Conservation (phyloP, 2,113 vertebrate species). For the Alectura lathami region DNA sequence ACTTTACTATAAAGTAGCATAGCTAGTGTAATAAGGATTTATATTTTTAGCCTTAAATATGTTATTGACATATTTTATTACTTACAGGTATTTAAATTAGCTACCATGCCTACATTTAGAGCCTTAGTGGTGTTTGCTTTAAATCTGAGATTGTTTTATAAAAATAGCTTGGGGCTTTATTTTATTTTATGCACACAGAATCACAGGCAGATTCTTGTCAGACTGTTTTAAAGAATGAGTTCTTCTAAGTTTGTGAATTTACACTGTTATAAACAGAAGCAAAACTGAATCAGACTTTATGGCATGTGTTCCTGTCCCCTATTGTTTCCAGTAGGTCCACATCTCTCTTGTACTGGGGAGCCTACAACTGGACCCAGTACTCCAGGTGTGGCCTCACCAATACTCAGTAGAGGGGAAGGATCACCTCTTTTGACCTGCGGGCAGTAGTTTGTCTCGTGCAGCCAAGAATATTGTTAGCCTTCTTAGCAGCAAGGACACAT, state of each 20-base stretch:
- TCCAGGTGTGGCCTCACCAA: not conserved
- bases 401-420: not conserved
- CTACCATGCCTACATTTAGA: not conserved
- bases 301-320: not conserved
- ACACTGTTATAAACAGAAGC: not conserved
- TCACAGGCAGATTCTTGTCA: not conserved
- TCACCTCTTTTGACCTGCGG: not conserved
- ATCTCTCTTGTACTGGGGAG: not conserved
- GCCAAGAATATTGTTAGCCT: not conserved
- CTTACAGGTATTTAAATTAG: not conserved
- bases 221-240: not conserved
- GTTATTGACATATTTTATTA: not conserved
- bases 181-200: not conserved
- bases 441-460: not conserved
- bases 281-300: not conserved
- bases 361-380: not conserved
- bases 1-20: not conserved
- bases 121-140: not conserved
- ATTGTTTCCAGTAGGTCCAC: not conserved
- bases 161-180: not conserved
- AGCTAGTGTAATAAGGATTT: not conserved
- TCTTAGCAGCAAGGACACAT: not conserved
- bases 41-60: not conserved
- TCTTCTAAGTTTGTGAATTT: not conserved
- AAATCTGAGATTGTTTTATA: not conserved